These are phyloP conservation scores for Leptopilina clavipes DNA, from an alignment of 1,140 invertebrate genomes.

Conservation along the genomic window DNA sequence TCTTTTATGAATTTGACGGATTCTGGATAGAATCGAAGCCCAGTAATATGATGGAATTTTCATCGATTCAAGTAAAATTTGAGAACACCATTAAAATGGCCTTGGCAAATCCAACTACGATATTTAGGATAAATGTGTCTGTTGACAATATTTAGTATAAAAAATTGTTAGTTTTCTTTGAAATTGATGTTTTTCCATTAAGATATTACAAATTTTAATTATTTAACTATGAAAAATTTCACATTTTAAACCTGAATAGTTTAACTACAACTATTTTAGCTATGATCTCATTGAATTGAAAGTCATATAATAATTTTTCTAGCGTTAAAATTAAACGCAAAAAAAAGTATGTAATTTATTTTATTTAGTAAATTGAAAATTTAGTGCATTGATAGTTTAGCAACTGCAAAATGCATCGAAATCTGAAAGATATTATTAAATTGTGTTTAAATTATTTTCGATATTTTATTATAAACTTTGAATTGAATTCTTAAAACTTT, in stretches of 20 bases:
- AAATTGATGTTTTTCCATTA: constrained; percentile 29
- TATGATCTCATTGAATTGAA: not conserved
- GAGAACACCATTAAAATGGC: constrained; percentile 81
- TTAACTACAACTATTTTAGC: not conserved
- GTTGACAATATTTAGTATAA: constrained; percentile 78
- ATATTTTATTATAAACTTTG: not conserved
- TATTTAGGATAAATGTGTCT: constrained; percentile 84
- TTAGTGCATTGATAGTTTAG: no score
- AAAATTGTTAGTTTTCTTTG: constrained; percentile 18
- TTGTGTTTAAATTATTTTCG: not conserved
- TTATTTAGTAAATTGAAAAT: constrained; percentile 9
- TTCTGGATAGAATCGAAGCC: constrained; percentile 95
- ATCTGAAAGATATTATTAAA: no score
- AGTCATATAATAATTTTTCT: not conserved
- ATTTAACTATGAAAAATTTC: no score
- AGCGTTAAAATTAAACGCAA: not conserved
- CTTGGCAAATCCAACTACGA: constrained; percentile 79
- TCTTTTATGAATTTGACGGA: constrained; percentile 95
- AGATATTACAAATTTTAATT: no score
- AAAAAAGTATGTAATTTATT: not conserved
- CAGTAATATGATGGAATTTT: constrained; percentile 96
- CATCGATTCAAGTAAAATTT: constrained; percentile 88
- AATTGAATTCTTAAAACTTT: not conserved
- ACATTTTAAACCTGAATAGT: no score
- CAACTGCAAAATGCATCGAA: no score